Base-by-base conservation (phyloP, 2,888 invertebrate genomes). In the Dryadula phaetusa region DNA sequence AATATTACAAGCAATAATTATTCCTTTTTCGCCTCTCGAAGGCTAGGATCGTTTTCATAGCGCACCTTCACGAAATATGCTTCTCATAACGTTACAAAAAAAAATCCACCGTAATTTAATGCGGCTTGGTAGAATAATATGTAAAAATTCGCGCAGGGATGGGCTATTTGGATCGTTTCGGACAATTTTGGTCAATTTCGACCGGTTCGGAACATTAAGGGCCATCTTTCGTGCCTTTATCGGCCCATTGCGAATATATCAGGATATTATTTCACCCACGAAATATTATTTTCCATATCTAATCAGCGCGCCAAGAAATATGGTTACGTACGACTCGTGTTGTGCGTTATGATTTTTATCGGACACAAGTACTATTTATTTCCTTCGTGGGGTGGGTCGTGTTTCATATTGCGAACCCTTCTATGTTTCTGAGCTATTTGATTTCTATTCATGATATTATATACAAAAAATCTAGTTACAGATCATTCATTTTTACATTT, bases 271-370 rank as follows among this genome's bases (percentile, higher is more conserved):
- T 87, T 86, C 84, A 79, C 82, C 80, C 77, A 64, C 82, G 82
- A 84, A 84, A 87, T 88, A 88, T 88, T 86, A 86, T 86, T 87
- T 82, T 83, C 83, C 87, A 84, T 90, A 90, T 89, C 88, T 90
- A 89, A 90, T 90, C 89, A 89, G 85, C 78, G 80, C 75, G 80
- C 75, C 79, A 79, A 83, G 86, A 87, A 84, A 86, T 87, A 88
- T 88, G 83, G 82, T 82, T 80, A 80, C 79, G 79, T 77, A 77
- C 76, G 77, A 81, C 75, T 79, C 76, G 77, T 83, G 84, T 85
- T 82, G 84, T 81, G 83, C 76, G 79, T 78, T 79, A 76, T 77
- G 79, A 78, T 80, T 77, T 71, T 73, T 70, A 68, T 72, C 72
- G 53, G 66, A 18, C 37, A 64, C 64, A 54, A 56, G 47, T 53